A percentile compares a stretch with the other conserved stretches of the same genome.
phyloP scores from a whole-genome alignment of 2,888 invertebrate genomes.

The Patella pellucida region DNA sequence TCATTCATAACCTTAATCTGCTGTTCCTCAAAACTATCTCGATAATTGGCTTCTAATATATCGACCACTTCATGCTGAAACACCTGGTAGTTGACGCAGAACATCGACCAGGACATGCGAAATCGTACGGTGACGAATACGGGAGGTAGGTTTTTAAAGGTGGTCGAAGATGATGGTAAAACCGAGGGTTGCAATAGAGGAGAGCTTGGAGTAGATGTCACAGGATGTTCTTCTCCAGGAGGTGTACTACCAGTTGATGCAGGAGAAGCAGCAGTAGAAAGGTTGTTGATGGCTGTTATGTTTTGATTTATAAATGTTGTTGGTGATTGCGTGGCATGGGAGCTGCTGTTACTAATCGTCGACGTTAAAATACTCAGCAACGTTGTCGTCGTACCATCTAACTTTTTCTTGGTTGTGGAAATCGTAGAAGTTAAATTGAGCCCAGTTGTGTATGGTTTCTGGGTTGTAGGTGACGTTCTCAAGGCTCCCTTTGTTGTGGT shows the following conservation, averaged over 20 bases:
- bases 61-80: constrained; percentile 32
- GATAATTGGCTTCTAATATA: constrained; percentile 17
- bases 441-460: not conserved
- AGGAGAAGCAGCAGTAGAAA: not conserved
- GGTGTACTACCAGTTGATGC: constrained; percentile 1
- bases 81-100: constrained; percentile 35
- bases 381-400: not conserved
- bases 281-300: constrained; percentile 11
- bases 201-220: not conserved
- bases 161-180: not conserved
- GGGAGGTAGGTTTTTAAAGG: constrained; percentile 26
- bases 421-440: not conserved
- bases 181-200: not conserved
- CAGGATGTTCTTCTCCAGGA: not conserved
- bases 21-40: not conserved
- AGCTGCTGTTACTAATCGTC: not conserved
- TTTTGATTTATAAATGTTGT: not conserved
- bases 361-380: not conserved
- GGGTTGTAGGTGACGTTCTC: not conserved
- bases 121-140: constrained; percentile 50
- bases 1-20: constrained; percentile 32
- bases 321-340: not conserved
- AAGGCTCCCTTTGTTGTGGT: not conserved
- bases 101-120: constrained; percentile 55
- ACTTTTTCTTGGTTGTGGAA: not conserved